phyloP scores from a whole-genome alignment of 2,113 vertebrate genomes.

The Hyaena hyaena region DNA sequence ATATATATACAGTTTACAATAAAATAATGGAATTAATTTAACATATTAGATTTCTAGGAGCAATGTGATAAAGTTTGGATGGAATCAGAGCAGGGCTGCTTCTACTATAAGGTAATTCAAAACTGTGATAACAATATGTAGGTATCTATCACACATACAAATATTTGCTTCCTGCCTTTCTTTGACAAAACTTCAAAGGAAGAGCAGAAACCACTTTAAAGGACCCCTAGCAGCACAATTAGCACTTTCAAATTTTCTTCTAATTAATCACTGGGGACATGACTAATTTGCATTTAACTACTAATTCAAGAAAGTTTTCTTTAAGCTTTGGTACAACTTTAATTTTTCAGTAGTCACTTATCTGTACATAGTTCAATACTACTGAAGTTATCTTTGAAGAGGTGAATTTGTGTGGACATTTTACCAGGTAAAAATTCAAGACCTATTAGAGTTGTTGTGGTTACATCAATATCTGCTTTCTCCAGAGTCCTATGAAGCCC shows the following conservation, averaged over 20 bases:
- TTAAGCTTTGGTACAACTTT: not conserved
- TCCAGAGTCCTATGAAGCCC: not conserved
- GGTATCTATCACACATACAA: not conserved
- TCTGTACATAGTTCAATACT: not conserved
- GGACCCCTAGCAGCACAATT: constrained; percentile 49
- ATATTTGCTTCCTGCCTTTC: not conserved
- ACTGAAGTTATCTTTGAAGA: not conserved
- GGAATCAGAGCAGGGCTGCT: not conserved
- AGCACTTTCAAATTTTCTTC: constrained; percentile 52
- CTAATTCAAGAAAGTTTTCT: constrained; percentile 18
- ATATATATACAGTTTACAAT: not conserved
- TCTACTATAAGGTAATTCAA: not conserved
- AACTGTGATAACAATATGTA: not conserved
- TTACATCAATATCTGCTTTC: not conserved
- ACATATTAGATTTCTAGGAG: not conserved
- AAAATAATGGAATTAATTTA: not conserved
- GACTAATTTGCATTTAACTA: constrained; percentile 25
- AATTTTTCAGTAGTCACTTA: not conserved
- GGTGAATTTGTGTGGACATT: not conserved
- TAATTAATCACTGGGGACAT: constrained; percentile 50
- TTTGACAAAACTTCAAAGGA: constrained; percentile 67
- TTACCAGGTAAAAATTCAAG: not conserved
- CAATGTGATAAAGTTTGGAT: not conserved
- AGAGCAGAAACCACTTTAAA: constrained; percentile 6
- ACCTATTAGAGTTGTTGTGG: not conserved